Percentiles rank a stretch among this genome's conserved stretches.
Evolutionary conservation across 2,888 invertebrate genomes (phyloP).

Genomic region (Pterostichus madidus): DNA sequence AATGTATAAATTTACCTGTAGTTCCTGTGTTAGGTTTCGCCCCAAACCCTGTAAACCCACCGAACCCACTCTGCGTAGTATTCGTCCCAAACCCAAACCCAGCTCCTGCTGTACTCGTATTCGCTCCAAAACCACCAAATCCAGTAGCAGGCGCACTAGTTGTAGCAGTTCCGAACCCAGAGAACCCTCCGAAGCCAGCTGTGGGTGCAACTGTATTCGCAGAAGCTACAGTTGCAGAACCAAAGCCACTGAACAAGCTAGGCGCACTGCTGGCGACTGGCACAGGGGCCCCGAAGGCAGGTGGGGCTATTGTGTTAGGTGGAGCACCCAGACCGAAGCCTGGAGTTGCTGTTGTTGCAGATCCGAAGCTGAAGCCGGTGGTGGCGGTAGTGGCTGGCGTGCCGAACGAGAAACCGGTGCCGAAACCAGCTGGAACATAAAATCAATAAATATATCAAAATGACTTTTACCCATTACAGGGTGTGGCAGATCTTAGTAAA

Average conservation of each 20-base stretch:
- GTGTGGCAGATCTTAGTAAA: no score
- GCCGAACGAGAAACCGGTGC: conserved; percentile 76
- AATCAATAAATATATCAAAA: conserved; percentile 66
- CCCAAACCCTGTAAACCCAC: conserved; percentile 73
- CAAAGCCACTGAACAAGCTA: conserved; percentile 65
- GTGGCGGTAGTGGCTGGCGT: conserved; percentile 73
- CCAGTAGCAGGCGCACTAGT: conserved; percentile 70
- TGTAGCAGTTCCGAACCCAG: conserved; percentile 67
- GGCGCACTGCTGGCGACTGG: conserved; percentile 60
- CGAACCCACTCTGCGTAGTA: conserved; percentile 71
- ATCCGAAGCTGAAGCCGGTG: conserved; percentile 67
- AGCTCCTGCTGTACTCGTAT: conserved; percentile 73
- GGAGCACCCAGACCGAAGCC: conserved; percentile 69
- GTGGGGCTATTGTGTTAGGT: conserved; percentile 60
- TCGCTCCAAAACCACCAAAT: conserved; percentile 74
- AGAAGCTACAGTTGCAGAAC: conserved; percentile 65
- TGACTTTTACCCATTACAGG: not conserved
- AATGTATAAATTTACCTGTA: conserved; percentile 57
- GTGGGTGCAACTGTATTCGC: conserved; percentile 36
- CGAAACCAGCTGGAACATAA: conserved; percentile 77
- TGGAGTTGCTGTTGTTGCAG: conserved; percentile 67
- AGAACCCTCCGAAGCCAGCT: conserved; percentile 68
- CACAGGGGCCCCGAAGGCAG: conserved; percentile 69
- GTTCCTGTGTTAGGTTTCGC: conserved; percentile 77
- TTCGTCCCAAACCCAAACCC: conserved; percentile 76